These are phyloP conservation scores for Lagopus leucura DNA, from an alignment of 2,113 vertebrate genomes.

Conservation along the genomic window DNA sequence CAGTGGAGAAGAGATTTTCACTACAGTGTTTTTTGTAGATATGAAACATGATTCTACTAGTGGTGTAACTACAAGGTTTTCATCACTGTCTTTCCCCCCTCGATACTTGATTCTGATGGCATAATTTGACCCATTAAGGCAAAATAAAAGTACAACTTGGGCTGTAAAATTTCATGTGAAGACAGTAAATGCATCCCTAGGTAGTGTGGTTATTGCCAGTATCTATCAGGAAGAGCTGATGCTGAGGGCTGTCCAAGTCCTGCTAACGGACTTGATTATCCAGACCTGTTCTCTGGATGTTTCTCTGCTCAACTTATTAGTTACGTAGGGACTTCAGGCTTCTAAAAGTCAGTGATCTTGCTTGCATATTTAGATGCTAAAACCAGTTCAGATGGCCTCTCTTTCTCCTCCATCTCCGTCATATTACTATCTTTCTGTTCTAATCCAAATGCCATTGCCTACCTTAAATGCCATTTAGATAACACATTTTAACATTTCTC, in stretches of 20 bases:
- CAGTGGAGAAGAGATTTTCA: neutral
- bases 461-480: neutral
- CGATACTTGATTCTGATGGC: neutral
- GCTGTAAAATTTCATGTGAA: neutral
- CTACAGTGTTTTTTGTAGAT: neutral
- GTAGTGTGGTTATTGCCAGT: neutral
- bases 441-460: neutral
- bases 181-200: neutral
- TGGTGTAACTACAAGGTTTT: neutral
- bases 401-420: neutral
- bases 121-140: neutral
- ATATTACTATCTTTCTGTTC: neutral
- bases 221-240: neutral
- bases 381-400: neutral
- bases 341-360: neutral
- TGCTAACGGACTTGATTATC: neutral
- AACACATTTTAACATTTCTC: neutral
- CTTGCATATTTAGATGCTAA: neutral
- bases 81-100: neutral
- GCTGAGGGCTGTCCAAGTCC: neutral
- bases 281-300: neutral
- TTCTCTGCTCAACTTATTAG: neutral
- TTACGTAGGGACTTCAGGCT: neutral
- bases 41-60: neutral
- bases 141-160: neutral